phyloP scores from a whole-genome alignment of 2,113 vertebrate genomes.

The Pterocles burchelli region DNA sequence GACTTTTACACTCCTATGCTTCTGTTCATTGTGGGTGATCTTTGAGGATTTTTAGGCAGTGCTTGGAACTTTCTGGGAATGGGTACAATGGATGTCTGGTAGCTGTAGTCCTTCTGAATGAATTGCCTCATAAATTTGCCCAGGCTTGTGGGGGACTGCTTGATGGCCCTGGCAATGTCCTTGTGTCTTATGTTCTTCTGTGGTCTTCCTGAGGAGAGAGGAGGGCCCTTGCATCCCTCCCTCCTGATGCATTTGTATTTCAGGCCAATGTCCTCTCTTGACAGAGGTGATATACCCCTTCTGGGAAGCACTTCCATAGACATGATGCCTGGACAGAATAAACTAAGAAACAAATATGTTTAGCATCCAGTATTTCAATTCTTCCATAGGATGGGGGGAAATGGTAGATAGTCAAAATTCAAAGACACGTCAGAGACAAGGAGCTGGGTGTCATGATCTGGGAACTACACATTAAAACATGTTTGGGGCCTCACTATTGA shows the following conservation, averaged over 20 bases:
- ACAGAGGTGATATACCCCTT: background rate
- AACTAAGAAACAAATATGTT: background rate
- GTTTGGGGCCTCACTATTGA: background rate
- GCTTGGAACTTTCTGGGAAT: background rate
- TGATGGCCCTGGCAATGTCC: background rate
- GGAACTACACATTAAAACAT: background rate
- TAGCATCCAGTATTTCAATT: background rate
- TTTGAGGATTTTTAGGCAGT: background rate
- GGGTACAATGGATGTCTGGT: background rate
- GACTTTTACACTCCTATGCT: background rate
- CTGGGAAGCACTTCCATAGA: background rate
- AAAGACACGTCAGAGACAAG: background rate
- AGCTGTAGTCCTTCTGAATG: background rate
- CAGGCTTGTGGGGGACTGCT: background rate
- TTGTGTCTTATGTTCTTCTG: background rate
- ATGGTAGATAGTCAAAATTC: background rate
- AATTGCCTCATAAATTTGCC: background rate
- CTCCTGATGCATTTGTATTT: background rate
- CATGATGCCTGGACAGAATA: background rate
- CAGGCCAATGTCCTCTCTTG: background rate
- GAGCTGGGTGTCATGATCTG: background rate
- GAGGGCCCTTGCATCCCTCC: background rate
- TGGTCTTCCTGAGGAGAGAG: background rate
- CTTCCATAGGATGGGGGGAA: background rate
- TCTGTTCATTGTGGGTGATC: background rate